Percentiles rank a stretch among this genome's conserved stretches.
Evolutionary conservation across 2,113 vertebrate species (phyloP).

Genomic region (Syngnathus floridae): DNA sequence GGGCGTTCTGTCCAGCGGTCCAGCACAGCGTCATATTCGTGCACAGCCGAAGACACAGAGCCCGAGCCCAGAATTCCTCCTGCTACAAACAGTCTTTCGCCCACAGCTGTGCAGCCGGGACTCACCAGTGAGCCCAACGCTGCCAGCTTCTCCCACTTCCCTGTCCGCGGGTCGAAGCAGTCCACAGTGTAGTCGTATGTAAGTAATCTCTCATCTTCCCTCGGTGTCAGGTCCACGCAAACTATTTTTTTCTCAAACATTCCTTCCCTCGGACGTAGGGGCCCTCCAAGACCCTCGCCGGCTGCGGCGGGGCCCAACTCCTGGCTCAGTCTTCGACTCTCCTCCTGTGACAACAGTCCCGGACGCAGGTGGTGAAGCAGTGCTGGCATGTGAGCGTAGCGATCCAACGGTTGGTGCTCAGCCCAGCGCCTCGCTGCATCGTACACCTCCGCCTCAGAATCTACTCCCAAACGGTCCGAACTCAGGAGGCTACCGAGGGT

Average conservation of each 20-base stretch:
- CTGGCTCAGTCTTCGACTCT: slow-evolving; percentile 69
- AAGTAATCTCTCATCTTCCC: slow-evolving; percentile 64
- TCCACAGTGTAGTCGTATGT: slow-evolving; percentile 69
- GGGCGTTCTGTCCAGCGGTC: slow-evolving; percentile 72
- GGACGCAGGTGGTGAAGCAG: slow-evolving; percentile 73
- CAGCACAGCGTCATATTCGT: slow-evolving; percentile 73
- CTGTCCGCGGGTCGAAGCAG: slow-evolving; percentile 75
- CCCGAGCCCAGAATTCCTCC: slow-evolving; percentile 71
- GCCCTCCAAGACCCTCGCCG: slow-evolving; percentile 64
- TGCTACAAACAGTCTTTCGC: slow-evolving; percentile 71
- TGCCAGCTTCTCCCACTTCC: slow-evolving; percentile 76
- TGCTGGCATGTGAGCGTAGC: slow-evolving; percentile 69
- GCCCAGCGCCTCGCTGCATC: slow-evolving; percentile 76
- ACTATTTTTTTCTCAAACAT: slow-evolving; percentile 82
- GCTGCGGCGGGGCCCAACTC: slow-evolving; percentile 65
- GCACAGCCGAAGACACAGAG: slow-evolving; percentile 69
- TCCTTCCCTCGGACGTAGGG: slow-evolving; percentile 71
- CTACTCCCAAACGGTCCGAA: slow-evolving; percentile 75
- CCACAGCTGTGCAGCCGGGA: slow-evolving; percentile 72
- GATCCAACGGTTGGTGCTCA: slow-evolving; percentile 66
- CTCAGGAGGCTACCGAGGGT: slow-evolving; percentile 75
- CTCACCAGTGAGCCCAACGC: slow-evolving; percentile 71
- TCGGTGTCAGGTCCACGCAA: slow-evolving; percentile 73
- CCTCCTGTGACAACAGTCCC: slow-evolving; percentile 70
- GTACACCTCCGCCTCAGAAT: slow-evolving; percentile 75